phyloP scores from a whole-genome alignment of 2,888 invertebrate species.

The Melikaiella ostensackeni region DNA sequence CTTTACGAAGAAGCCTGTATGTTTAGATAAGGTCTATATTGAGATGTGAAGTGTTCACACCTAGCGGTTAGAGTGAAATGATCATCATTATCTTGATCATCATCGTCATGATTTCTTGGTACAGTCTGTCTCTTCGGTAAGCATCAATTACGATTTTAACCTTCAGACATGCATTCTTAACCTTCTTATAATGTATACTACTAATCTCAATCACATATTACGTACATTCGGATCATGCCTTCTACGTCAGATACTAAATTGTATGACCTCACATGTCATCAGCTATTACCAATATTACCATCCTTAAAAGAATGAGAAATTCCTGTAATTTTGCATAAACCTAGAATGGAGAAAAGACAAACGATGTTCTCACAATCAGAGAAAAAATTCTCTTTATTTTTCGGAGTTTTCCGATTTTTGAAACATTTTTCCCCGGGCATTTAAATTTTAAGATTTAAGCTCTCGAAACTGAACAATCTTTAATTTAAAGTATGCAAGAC shows the following conservation, averaged over 20 bases:
- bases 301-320: not conserved
- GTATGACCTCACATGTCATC: slow-evolving; percentile 15
- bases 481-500: no score
- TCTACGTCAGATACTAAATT: slow-evolving; percentile 26
- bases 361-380: not conserved
- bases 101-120: slow-evolving; percentile 17
- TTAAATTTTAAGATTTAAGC: no score
- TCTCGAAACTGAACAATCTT: no score
- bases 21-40: not conserved
- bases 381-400: no score
- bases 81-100: no score
- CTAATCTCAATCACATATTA: slow-evolving; percentile 30
- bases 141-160: slow-evolving; percentile 30
- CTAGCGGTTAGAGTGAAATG: not conserved
- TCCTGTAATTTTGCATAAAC: not conserved
- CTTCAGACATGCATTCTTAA: slow-evolving; percentile 39
- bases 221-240: slow-evolving; percentile 28
- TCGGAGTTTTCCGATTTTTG: no score
- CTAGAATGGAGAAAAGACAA: not conserved
- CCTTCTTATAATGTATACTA: slow-evolving; percentile 6
- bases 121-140: not conserved
- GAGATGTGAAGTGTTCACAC: not conserved
- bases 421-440: no score
- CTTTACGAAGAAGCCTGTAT: not conserved
- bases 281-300: not conserved